Percentiles rank a stretch among this genome's conserved stretches.
Evolutionary conservation across 2,113 vertebrate genomes (phyloP).

Genomic region (Cinclus mexicanus): DNA sequence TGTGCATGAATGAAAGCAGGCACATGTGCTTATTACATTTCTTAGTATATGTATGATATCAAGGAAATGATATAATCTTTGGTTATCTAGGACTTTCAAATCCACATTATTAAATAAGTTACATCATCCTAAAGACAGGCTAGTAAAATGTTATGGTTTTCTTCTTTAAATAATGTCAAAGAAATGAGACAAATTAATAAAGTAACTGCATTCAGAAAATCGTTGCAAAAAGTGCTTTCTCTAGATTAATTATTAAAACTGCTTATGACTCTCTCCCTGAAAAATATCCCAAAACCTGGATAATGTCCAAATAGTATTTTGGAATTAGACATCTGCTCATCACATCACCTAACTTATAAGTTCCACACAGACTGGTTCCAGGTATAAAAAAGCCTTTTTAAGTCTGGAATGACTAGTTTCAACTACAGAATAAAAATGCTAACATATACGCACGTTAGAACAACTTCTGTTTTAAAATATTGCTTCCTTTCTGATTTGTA

Average conservation of each 20-base stretch:
- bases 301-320: background rate
- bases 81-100: background rate
- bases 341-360: background rate
- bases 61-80: background rate
- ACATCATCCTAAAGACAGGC: background rate
- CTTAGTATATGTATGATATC: background rate
- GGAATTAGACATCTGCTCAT: background rate
- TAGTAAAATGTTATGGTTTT: background rate
- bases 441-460: background rate
- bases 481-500: background rate
- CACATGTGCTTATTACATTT: background rate
- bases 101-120: background rate
- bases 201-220: background rate
- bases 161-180: background rate
- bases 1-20: background rate
- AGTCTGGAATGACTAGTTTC: background rate
- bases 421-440: background rate
- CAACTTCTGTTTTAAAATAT: background rate
- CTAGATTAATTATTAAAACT: background rate
- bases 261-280: background rate
- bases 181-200: background rate
- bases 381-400: background rate
- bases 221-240: background rate
- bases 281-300: background rate
- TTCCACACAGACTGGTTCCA: background rate